phyloP scores from a whole-genome alignment of 2,888 invertebrate genomes.

The Notocelia uddmanniana region DNA sequence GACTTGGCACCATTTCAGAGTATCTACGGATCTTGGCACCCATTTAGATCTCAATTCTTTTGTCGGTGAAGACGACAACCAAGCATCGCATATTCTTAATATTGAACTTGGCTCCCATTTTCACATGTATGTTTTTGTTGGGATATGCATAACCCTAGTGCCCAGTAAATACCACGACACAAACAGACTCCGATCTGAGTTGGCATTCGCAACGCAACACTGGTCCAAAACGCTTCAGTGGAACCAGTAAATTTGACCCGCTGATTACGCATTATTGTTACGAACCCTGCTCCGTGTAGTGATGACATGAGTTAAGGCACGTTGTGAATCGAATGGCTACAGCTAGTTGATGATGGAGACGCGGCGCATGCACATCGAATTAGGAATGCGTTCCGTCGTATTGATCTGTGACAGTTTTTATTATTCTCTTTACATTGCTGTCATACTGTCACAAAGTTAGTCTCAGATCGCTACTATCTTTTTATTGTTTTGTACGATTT shows the following conservation, averaged over 20 bases:
- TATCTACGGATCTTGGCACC: too few species aligned
- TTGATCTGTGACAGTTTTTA: conserved; percentile 30
- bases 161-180: neutral
- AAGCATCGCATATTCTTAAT: too few species aligned
- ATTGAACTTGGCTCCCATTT: neutral
- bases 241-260: neutral
- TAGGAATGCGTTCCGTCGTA: conserved; percentile 25
- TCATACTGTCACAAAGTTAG: conserved; percentile 15
- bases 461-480: neutral
- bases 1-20: too few species aligned
- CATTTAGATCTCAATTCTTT: too few species aligned
- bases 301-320: neutral
- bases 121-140: too few species aligned
- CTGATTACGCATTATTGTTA: neutral
- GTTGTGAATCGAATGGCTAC: neutral
- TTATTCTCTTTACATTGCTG: conserved; percentile 25
- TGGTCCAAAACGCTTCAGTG: neutral
- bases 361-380: conserved; percentile 35
- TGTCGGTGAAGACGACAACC: too few species aligned
- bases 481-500: neutral
- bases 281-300: neutral
- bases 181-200: conserved; percentile 11
- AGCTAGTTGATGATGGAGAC: conserved; percentile 28
- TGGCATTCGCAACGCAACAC: neutral
- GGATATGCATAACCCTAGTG: too few species aligned